Base-by-base conservation (phyloP, 1,140 invertebrate genomes). In the Bilobella aurantiaca region DNA sequence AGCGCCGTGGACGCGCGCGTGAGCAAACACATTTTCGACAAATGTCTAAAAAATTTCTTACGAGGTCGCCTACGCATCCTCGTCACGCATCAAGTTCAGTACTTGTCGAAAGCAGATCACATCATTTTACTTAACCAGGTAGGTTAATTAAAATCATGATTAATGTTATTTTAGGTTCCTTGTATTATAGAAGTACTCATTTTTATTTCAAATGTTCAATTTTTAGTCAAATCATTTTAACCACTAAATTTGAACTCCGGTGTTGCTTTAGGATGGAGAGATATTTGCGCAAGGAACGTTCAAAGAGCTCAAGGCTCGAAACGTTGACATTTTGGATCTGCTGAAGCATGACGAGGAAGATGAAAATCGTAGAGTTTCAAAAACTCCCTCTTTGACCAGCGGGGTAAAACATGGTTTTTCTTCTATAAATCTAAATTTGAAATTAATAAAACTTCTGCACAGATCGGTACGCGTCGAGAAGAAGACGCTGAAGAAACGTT, bases 1-100 rank as follows among this genome's bases (percentile, higher is more conserved):
- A 79, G 81, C 72, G 80, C 82, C 16, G 77, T 83, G 5, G 83
- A 84, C 73, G 75, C 79, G 1, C 73, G 78, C 66, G 79, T 81
- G 5, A 77, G 77, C 0, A 75, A 77, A 47, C 77, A 81, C 61
- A 78, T 83, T n/a, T 83, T 83, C 74, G 77, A 81, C 46, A 73
- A 73, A 16, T 76, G 75, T 61, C 70, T 77, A 37, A 58, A 64
- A 53, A 59, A 21, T 18, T 64, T 57, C 23, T 30, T 67, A 34
- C 30, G 25, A 16, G 62, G 58, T 1, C 29, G 32, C 12, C 32
- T 67, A 37, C 79, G 85, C 18, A 81, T 93, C 34, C 81, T 93
- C 3, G 87, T 90, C 25, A 93, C 90, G 0, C 89, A 93, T 78
- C 89, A 92, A 72, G 76, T 93, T 3, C 89, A 92, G 73, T 90